A percentile compares a stretch with the other conserved stretches of the same genome.
These are phyloP conservation scores for Achroia grisella DNA, from an alignment of 1,140 invertebrate genomes.

Conservation along the genomic window DNA sequence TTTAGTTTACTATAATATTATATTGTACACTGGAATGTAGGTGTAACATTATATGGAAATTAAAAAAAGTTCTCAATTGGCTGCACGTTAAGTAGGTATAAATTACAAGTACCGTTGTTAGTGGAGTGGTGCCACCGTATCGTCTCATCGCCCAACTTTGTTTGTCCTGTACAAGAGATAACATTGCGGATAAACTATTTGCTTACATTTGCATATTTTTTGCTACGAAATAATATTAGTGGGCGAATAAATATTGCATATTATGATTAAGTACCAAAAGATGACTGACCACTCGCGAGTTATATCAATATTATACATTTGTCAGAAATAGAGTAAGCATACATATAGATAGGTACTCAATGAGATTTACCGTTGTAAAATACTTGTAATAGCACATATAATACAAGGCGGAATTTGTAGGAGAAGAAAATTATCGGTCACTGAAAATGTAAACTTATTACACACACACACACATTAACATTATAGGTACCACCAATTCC, in stretches of 20 bases:
- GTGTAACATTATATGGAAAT: conserved; percentile 6
- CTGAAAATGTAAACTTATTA: no score
- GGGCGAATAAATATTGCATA: conserved; percentile 13
- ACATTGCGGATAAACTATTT: conserved; percentile 24
- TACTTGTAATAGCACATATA: no score
- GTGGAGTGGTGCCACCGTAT: conserved; percentile 16
- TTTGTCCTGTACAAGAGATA: conserved; percentile 25
- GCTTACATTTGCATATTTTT: conserved; percentile 34
- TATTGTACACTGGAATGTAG: not conserved
- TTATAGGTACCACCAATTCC: no score
- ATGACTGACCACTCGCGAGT: not conserved
- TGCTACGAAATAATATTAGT: conserved; percentile 14
- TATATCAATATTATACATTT: no score
- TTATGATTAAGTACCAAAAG: conserved; percentile 8
- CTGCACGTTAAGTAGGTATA: conserved; percentile 6
- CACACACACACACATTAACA: no score
- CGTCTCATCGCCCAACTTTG: conserved; percentile 20
- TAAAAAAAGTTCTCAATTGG: not conserved
- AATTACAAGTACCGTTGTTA: conserved; percentile 31
- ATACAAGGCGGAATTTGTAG: no score
- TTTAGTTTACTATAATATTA: not conserved
- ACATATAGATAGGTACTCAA: no score
- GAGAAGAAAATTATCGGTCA: no score
- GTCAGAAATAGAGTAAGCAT: no score
- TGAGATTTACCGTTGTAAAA: no score